phyloP scores from a whole-genome alignment of 2,888 invertebrate genomes.

The Brenthis hecate region DNA sequence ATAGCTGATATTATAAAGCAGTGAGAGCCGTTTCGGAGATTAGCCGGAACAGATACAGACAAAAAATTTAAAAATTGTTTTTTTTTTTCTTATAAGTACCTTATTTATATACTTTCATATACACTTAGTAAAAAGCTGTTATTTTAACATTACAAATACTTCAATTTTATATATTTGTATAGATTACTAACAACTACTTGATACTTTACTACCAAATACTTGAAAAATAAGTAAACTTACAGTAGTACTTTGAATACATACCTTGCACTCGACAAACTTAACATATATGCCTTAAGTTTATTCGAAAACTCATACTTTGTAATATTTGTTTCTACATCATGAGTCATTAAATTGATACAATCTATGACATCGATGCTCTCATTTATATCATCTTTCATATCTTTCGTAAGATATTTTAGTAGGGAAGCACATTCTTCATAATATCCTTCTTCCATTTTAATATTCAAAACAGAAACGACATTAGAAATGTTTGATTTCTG shows the following conservation, averaged over 20 bases:
- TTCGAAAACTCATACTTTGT: conserved; percentile 53
- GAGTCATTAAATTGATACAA: conserved; percentile 30
- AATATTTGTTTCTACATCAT: conserved; percentile 44
- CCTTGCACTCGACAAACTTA: conserved; percentile 63
- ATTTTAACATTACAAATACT: too few relatives aligned
- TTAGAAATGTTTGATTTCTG: conserved; percentile 76
- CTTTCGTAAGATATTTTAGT: conserved; percentile 78
- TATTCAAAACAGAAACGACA: conserved; percentile 78
- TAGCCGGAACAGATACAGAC: too few relatives aligned
- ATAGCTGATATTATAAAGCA: too few relatives aligned
- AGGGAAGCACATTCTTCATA: conserved; percentile 61
- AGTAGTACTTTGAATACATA: conserved; percentile 41
- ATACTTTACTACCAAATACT: too few relatives aligned
- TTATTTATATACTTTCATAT: too few relatives aligned
- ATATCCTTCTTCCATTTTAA: conserved; percentile 61
- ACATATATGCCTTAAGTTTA: conserved; percentile 55
- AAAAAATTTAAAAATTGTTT: too few relatives aligned
- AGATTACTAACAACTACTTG: too few relatives aligned
- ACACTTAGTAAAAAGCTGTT: too few relatives aligned
- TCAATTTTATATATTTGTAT: too few relatives aligned
- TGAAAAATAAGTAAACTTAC: too few relatives aligned
- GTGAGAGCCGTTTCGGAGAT: too few relatives aligned
- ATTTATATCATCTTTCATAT: conserved; percentile 69
- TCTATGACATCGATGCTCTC: conserved; percentile 70
- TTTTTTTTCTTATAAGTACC: too few relatives aligned